Conservation (phyloP, 2,888 invertebrate species). For the Nebria salina region DNA sequence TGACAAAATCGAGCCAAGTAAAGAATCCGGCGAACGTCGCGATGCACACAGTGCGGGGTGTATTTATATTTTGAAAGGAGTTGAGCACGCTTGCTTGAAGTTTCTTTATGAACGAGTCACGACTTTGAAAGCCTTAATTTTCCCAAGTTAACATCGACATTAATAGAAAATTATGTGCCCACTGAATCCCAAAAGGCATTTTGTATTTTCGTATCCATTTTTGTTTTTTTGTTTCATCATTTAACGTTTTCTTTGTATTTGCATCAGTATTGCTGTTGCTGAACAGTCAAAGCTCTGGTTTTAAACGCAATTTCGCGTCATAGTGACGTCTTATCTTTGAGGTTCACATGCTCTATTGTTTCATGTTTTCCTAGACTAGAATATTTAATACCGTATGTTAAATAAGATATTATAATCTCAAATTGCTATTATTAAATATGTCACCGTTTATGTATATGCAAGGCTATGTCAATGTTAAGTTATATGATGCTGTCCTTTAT, state of each 20-base stretch:
- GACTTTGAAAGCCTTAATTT: constrained; percentile 34
- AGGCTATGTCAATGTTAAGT: too few relatives aligned
- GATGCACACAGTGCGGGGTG: not conserved
- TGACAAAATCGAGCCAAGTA: not conserved
- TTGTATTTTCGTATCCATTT: constrained; percentile 31
- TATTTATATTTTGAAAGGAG: constrained; percentile 14
- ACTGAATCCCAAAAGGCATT: constrained; percentile 40
- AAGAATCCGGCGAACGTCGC: not conserved
- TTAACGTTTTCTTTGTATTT: constrained; percentile 36
- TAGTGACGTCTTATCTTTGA: not conserved
- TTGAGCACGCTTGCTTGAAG: constrained; percentile 20
- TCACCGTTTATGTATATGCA: too few relatives aligned
- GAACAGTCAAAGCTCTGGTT: constrained; percentile 35
- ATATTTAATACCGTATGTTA: not conserved
- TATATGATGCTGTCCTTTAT: too few relatives aligned
- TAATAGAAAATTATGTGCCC: constrained; percentile 45
- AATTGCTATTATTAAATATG: too few relatives aligned
- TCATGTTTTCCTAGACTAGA: not conserved
- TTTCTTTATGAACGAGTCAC: constrained; percentile 38
- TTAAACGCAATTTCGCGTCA: constrained; percentile 37
- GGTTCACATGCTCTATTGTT: not conserved
- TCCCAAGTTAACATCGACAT: constrained; percentile 39
- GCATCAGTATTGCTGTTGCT: constrained; percentile 19
- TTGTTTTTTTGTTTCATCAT: constrained; percentile 39
- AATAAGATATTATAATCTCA: too few relatives aligned